A percentile compares a stretch with the other conserved stretches of the same genome.
phyloP scores from a whole-genome alignment of 2,888 invertebrate species.

The Apotomis turbidana region DNA sequence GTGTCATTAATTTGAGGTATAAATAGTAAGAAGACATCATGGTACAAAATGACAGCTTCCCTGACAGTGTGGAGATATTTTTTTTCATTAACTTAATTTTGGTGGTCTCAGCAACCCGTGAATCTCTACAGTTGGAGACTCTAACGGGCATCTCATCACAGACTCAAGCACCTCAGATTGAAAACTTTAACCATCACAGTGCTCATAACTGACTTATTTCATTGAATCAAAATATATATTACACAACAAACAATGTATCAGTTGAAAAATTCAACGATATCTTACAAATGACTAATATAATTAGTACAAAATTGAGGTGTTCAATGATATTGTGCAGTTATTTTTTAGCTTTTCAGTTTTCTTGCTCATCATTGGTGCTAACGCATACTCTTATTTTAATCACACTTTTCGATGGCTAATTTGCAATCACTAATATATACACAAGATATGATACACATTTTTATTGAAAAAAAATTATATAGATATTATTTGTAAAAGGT shows the following conservation, averaged over 20 bases:
- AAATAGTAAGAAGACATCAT: background rate
- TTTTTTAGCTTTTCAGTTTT: slow-evolving; percentile 60
- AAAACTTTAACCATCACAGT: slow-evolving; percentile 79
- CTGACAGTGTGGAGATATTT: no score
- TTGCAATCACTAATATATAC: no score
- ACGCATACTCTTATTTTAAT: background rate
- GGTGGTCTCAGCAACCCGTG: slow-evolving; percentile 38
- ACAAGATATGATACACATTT: no score
- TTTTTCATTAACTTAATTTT: no score
- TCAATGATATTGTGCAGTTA: slow-evolving; percentile 56
- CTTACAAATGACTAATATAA: background rate
- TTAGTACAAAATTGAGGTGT: slow-evolving; percentile 23
- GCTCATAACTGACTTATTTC: slow-evolving; percentile 59
- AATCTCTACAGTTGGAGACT: slow-evolving; percentile 42
- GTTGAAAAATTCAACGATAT: background rate
- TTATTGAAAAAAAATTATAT: no score
- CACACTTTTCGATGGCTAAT: no score
- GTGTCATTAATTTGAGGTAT: background rate
- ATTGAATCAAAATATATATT: slow-evolving; percentile 48
- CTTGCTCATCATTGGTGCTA: slow-evolving; percentile 63
- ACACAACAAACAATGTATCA: no score
- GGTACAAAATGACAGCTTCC: background rate
- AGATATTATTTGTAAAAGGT: no score
- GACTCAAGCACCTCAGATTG: slow-evolving; percentile 70
- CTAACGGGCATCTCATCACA: slow-evolving; percentile 37